These are phyloP conservation scores for Oriolus oriolus DNA, from an alignment of 2,113 vertebrate species.

Conservation along the genomic window DNA sequence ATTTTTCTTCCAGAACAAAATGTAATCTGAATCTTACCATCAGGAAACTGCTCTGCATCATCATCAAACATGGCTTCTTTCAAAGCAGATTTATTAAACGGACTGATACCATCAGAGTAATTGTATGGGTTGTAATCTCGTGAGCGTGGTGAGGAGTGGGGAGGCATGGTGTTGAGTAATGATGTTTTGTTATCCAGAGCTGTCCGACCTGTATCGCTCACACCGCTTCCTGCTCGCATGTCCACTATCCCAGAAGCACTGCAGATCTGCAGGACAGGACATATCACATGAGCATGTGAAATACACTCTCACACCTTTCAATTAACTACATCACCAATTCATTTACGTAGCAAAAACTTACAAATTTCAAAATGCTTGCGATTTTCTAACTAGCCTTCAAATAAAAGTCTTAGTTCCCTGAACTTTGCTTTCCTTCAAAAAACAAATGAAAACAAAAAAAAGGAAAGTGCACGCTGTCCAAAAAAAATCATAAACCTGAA, in stretches of 20 bases:
- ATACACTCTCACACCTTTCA: neutral
- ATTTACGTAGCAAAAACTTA: neutral
- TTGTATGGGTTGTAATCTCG: slow-evolving; percentile 90
- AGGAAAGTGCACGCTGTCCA: accelerated
- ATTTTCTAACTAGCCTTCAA: neutral
- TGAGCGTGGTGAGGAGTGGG: slow-evolving; percentile 84
- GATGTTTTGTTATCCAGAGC: slow-evolving; percentile 93
- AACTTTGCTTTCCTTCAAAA: neutral
- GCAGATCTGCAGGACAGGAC: slow-evolving; percentile 40
- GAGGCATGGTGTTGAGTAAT: slow-evolving; percentile 86
- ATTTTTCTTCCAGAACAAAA: neutral
- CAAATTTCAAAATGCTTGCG: neutral
- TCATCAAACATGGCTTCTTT: slow-evolving; percentile 89
- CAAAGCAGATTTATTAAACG: slow-evolving; percentile 84
- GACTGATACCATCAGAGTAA: slow-evolving; percentile 80
- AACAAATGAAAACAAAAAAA: neutral
- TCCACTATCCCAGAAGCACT: slow-evolving; percentile 76
- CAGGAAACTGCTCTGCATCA: slow-evolving; percentile 80
- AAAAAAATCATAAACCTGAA: neutral
- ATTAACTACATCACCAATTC: neutral
- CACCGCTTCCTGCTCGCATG: slow-evolving; percentile 70
- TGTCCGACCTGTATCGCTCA: slow-evolving; percentile 79
- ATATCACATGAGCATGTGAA: accelerated
- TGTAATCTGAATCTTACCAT: slow-evolving; percentile 70
- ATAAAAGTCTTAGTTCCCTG: neutral